These are phyloP conservation scores for Gymnoscelis rufifasciata DNA, from an alignment of 2,888 invertebrate species.

Conservation along the genomic window DNA sequence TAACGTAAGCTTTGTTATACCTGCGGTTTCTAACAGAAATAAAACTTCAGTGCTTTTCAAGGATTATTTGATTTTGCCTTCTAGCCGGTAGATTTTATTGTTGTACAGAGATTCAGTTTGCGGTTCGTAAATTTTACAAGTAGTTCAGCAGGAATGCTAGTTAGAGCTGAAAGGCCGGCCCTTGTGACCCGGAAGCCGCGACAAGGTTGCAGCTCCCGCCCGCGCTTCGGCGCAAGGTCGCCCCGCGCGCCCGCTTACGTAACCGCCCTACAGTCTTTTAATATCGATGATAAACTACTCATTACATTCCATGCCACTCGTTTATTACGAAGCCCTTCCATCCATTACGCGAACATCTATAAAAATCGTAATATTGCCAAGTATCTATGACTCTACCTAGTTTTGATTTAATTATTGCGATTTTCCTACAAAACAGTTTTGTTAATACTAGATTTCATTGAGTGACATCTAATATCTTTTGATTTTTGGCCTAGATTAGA, in stretches of 20 bases:
- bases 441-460: too few species aligned
- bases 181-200: constrained; percentile 71
- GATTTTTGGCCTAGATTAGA: neutral
- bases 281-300: constrained; percentile 31
- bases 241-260: constrained; percentile 54
- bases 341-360: too few species aligned
- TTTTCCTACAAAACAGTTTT: too few species aligned
- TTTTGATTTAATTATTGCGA: too few species aligned
- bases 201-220: constrained; percentile 60
- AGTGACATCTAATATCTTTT: too few species aligned
- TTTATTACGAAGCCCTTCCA: neutral
- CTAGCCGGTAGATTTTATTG: too few species aligned
- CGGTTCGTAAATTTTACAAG: neutral
- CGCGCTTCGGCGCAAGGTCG: constrained; percentile 38
- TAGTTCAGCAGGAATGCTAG: constrained; percentile 13
- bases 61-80: too few species aligned
- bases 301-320: neutral
- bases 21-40: neutral
- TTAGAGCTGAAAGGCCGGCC: constrained; percentile 55
- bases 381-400: too few species aligned
- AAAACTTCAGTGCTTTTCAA: too few species aligned
- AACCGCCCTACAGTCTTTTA: constrained; percentile 51
- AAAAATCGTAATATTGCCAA: too few species aligned
- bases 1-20: constrained; percentile 2
- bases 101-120: too few species aligned